Evolutionary conservation across 2,113 vertebrate species (phyloP), one percentile per base, ranked within the genome.

Genomic region (Dinomys branickii): DNA sequence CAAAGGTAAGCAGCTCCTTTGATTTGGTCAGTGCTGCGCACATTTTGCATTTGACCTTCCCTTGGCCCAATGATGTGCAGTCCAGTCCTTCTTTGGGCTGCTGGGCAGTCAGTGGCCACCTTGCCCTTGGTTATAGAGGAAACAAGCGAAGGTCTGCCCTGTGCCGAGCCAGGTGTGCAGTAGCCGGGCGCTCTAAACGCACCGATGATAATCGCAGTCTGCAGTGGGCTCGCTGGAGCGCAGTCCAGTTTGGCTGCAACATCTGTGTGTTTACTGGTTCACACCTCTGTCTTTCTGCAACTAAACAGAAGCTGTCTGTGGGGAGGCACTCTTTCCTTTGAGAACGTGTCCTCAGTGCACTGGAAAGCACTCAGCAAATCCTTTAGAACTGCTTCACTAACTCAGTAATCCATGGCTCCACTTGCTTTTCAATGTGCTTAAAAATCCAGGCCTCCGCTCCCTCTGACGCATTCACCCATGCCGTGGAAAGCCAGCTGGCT

Each of bases 171-270:
- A 0, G 54, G 81, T 4, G 24, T 28, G 13, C 13, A 28, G n/a
- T 2, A 1, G n/a, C 7, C 8, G 1, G 56, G 38, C 22, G 19
- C n/a, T 3, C 22, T 26, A 2, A 38, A 9, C 5, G n/a, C n/a
- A 2, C 11, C 5, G 4, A 20, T 30, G 52, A 14, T 13, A 22
- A 7, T 22, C n/a, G 2, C 35, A 7, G 33, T 3, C 3, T 17
- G n/a, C 54, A 16, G 22, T 16, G n/a, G 81, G 61, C 81, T 22
- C 58, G 4, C 5, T n/a, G 35, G 20, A 5, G 2, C 13, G 3
- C 7, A 7, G 54, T 14, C 22, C 22, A 0, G 3, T 58, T 28
- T 0, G 30, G 56, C 5, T 59, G 54, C 22, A 59, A 24, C 81
- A 17, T 84, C 38, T 58, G 22, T 38, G 5, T 30, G 5, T 8